These are phyloP conservation scores for Ischnura elegans DNA, from an alignment of 2,888 invertebrate species.

Conservation along the genomic window DNA sequence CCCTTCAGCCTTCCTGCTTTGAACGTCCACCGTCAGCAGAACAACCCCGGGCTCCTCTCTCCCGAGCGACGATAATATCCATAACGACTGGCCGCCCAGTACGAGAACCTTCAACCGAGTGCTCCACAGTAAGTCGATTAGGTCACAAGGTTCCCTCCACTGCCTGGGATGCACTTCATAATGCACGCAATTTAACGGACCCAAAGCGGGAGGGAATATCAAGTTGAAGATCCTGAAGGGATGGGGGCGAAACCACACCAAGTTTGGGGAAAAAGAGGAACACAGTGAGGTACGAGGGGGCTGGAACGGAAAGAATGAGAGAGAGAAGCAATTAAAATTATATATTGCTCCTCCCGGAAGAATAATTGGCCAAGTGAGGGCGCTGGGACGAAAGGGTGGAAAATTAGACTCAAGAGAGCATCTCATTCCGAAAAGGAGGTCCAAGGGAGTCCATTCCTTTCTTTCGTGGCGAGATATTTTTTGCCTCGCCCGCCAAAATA, in stretches of 20 bases:
- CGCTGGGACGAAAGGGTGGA: not conserved
- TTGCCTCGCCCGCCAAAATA: no score
- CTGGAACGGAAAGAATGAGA: not conserved
- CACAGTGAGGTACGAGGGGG: not conserved
- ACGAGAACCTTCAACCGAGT: not conserved
- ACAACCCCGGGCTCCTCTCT: not conserved
- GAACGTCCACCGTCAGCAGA: not conserved
- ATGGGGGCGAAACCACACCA: not conserved
- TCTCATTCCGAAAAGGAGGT: not conserved
- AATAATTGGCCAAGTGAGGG: not conserved
- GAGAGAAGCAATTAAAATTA: conserved; percentile 10
- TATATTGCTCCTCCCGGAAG: not conserved
- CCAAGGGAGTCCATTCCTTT: no score
- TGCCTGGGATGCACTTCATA: not conserved
- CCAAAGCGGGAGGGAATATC: not conserved
- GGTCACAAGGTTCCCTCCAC: not conserved
- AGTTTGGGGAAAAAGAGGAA: not conserved
- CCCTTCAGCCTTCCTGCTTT: no score
- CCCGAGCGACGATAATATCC: not conserved
- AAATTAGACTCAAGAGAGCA: conserved; percentile 7
- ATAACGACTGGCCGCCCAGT: not conserved
- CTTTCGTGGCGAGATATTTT: no score
- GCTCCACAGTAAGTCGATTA: conserved; percentile 1
- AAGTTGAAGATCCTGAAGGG: not conserved
- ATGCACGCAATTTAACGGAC: not conserved